Evolutionary conservation across 2,113 vertebrate species (phyloP), one percentile per base, ranked within the genome.

Genomic region (Galemys pyrenaicus): DNA sequence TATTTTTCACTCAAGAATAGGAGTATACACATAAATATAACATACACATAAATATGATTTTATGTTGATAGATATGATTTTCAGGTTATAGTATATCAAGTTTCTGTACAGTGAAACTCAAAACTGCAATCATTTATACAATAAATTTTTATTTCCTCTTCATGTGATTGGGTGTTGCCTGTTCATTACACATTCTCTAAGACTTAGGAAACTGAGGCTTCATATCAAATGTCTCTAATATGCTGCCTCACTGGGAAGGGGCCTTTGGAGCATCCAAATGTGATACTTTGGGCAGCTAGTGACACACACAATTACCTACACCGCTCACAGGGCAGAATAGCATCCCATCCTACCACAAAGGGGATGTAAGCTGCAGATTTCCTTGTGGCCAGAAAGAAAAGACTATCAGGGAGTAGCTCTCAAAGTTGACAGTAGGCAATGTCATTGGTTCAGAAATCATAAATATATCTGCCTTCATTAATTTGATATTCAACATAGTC

Each of bases 1-100:
- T 82, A 30, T 39, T 87, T 86, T 89, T 26, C 1, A 85, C 24
- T 22, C 15, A 56, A 17, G 54, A 84, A 93, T 77, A 73, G 32
- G 89, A 86, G 64, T 8, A 16, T 4, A 73, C 1, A 58, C 17
- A 87, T 44, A 9, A n/a, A n/a, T n/a, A n/a, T n/a, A n/a, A 58
- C 17, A 35, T 2, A 70, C 20, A 81, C 28, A 39, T 46, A 65
- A 86, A 49, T 28, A 32, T 74, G 41, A 62, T n/a, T 51, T 78
- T 64, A 73, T 32, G 1, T 62, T 35, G 16, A 41, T 32, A 86
- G 16, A 39, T 24, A 41, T 16, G 11, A 71, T 9, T 51, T 37
- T 30, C 35, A 75, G 49, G 9, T 13, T 41, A 67, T 26, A 12
- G 9, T 54, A 79, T 44, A 46, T 46, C 22, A 89, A 32, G 9